These are phyloP conservation scores for Thecophora atra DNA, from an alignment of 2,888 invertebrate genomes.

Conservation along the genomic window DNA sequence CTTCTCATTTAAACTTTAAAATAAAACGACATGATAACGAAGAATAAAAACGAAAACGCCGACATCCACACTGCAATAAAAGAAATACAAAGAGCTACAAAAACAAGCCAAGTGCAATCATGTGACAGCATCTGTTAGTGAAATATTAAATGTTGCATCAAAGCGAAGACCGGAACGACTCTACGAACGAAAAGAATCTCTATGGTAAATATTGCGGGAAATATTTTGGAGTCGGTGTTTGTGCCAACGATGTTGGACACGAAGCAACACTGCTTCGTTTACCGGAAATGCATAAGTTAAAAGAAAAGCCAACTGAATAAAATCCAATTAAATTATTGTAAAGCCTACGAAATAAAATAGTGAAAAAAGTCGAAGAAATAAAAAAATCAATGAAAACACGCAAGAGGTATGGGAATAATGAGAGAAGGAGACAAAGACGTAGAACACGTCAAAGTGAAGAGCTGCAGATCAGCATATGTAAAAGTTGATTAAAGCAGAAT, in stretches of 20 bases:
- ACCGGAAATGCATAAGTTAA: not conserved
- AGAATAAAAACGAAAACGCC: not conserved
- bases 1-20: not conserved
- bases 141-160: conserved; percentile 14
- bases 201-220: too few relatives aligned
- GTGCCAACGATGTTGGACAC: conserved; percentile 10
- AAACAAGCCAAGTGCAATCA: conserved; percentile 12
- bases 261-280: not conserved
- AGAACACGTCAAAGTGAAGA: conserved; percentile 8
- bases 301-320: conserved; percentile 28
- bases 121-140: conserved; percentile 33
- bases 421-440: not conserved
- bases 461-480: conserved; percentile 13
- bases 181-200: not conserved
- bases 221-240: not conserved
- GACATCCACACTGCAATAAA: not conserved
- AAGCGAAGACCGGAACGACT: not conserved
- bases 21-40: not conserved
- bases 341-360: conserved; percentile 17
- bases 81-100: not conserved
- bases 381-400: not conserved
- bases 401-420: not conserved
- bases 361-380: not conserved
- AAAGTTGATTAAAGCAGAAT: conserved; percentile 35
- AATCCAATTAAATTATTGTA: conserved; percentile 27